These are phyloP conservation scores for Cisticola juncidis DNA, from an alignment of 2,113 vertebrate genomes.

Conservation along the genomic window DNA sequence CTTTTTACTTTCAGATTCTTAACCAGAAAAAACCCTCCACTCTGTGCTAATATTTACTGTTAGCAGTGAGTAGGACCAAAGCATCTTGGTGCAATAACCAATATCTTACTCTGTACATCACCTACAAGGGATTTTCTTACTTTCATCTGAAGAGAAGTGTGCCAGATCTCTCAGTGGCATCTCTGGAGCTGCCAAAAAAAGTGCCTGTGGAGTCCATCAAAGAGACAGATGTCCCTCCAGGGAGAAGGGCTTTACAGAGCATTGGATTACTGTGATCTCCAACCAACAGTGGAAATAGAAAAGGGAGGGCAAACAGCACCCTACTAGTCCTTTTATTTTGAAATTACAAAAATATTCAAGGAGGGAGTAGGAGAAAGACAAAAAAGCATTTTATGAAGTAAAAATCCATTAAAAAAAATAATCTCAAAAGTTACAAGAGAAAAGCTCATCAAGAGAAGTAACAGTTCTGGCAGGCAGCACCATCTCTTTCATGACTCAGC, in stretches of 20 bases:
- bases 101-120: background rate
- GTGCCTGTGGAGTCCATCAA: conserved; percentile 32
- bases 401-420: background rate
- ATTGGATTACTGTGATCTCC: conserved; percentile 59
- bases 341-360: conserved; percentile 45
- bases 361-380: background rate
- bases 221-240: conserved; percentile 40
- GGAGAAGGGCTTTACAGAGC: conserved; percentile 30
- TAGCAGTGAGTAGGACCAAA: background rate
- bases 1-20: background rate
- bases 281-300: conserved; percentile 53
- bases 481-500: background rate
- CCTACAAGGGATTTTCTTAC: background rate
- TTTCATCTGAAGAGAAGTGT: conserved; percentile 1
- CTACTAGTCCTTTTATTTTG: conserved; percentile 6
- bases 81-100: background rate
- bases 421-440: background rate
- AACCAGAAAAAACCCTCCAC: rapidly evolving
- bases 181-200: conserved; percentile 27
- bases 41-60: background rate
- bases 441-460: background rate
- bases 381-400: background rate
- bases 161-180: conserved; percentile 36
- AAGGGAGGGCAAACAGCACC: conserved; percentile 4
- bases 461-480: background rate